These are phyloP conservation scores for Noctua comes DNA, from an alignment of 2,888 invertebrate species.

Conservation along the genomic window DNA sequence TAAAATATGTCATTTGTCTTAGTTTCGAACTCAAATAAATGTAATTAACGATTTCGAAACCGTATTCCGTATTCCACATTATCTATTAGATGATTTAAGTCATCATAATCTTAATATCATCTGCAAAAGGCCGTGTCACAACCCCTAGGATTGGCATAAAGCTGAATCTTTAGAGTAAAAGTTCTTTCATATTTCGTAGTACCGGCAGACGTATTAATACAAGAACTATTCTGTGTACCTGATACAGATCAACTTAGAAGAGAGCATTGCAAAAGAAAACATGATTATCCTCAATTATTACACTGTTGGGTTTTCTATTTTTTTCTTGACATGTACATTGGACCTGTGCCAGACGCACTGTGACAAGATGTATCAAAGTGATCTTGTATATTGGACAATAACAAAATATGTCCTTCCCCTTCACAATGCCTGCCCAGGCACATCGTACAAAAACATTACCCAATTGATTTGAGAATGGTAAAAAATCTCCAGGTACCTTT, in stretches of 20 bases:
- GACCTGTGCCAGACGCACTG: background rate
- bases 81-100: background rate
- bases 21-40: background rate
- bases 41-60: background rate
- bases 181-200: background rate
- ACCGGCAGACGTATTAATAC: background rate
- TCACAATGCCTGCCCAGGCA: background rate
- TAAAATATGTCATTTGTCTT: background rate
- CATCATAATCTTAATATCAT: background rate
- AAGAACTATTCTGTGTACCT: background rate
- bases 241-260: background rate
- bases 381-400: background rate
- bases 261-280: background rate
- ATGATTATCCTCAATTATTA: background rate
- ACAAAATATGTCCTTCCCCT: constrained; percentile 2
- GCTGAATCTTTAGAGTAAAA: background rate
- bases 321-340: constrained; percentile 2
- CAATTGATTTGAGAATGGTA: constrained; percentile 28
- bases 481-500: constrained; percentile 53
- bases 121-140: background rate
- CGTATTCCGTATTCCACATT: background rate
- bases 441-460: constrained; percentile 43
- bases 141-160: background rate
- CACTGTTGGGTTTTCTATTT: background rate
- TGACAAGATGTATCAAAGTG: background rate